phyloP scores from a whole-genome alignment of 2,113 vertebrate genomes.

The Pelusios castaneus region DNA sequence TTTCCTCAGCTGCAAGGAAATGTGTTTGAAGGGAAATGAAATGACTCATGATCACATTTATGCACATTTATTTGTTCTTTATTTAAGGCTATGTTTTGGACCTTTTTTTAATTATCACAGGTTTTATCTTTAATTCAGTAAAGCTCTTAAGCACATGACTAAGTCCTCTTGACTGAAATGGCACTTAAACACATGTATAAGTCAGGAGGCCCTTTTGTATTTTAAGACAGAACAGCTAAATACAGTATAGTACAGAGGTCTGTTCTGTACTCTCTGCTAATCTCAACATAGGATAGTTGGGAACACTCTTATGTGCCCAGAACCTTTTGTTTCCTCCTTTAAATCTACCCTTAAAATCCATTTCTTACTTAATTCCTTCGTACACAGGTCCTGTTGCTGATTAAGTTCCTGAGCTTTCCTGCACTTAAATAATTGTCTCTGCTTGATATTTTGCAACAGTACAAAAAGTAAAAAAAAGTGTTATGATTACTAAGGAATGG shows the following conservation, averaged over 20 bases:
- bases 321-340: not conserved
- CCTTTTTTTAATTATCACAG: not conserved
- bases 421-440: not conserved
- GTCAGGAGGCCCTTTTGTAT: not conserved
- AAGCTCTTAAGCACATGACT: not conserved
- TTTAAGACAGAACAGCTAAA: not conserved
- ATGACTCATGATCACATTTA: not conserved
- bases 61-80: not conserved
- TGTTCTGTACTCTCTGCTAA: not conserved
- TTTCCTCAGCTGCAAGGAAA: not conserved
- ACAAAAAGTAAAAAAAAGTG: not conserved
- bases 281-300: not conserved
- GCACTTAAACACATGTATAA: not conserved
- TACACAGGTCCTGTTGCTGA: not conserved
- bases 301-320: not conserved
- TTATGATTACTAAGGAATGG: not conserved
- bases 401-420: not conserved
- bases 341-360: not conserved
- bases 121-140: not conserved
- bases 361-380: not conserved
- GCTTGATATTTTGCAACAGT: not conserved
- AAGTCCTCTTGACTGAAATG: not conserved
- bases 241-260: not conserved
- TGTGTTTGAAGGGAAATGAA: not conserved
- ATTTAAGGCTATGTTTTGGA: not conserved